Evolutionary conservation across 2,113 vertebrate genomes (phyloP).

Genomic region (Scolopax mira): DNA sequence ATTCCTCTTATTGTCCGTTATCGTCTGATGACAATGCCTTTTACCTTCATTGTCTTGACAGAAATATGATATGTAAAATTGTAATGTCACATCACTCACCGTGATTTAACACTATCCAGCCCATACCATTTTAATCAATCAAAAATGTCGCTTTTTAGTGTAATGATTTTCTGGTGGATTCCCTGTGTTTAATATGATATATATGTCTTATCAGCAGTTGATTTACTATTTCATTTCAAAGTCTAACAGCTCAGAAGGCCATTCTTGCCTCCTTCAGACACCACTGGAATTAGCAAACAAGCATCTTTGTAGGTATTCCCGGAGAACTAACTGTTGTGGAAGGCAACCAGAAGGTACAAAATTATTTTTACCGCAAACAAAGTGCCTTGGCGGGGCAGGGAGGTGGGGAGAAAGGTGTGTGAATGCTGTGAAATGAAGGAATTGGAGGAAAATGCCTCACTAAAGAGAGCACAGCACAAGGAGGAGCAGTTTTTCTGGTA

Average conservation of each 20-base stretch:
- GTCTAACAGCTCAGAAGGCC: constrained; percentile 75
- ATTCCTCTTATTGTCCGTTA: constrained; percentile 92
- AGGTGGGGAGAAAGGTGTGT: neutral
- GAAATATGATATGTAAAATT: constrained; percentile 97
- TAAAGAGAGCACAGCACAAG: neutral
- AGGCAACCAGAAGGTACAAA: neutral
- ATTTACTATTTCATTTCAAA: constrained; percentile 84
- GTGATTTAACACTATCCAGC: constrained; percentile 93
- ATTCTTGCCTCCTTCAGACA: constrained; percentile 75
- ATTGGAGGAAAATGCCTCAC: neutral
- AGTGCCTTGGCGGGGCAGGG: neutral
- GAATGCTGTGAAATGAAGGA: constrained; percentile 11
- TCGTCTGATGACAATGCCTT: constrained; percentile 91
- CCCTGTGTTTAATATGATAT: constrained; percentile 88
- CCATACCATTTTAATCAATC: constrained; percentile 97
- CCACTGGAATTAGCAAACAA: constrained; percentile 84
- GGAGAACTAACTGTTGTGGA: constrained; percentile 44
- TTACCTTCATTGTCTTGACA: constrained; percentile 94
- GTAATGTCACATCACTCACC: constrained; percentile 95
- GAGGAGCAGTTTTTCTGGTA: neutral
- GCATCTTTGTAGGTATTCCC: constrained; percentile 28
- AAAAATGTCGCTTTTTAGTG: constrained; percentile 88
- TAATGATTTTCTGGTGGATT: constrained; percentile 92
- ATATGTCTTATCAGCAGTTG: constrained; percentile 86
- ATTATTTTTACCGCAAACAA: neutral